Evolutionary conservation across 2,113 vertebrate genomes (phyloP).

Genomic region (Sclerurus mexicanus): DNA sequence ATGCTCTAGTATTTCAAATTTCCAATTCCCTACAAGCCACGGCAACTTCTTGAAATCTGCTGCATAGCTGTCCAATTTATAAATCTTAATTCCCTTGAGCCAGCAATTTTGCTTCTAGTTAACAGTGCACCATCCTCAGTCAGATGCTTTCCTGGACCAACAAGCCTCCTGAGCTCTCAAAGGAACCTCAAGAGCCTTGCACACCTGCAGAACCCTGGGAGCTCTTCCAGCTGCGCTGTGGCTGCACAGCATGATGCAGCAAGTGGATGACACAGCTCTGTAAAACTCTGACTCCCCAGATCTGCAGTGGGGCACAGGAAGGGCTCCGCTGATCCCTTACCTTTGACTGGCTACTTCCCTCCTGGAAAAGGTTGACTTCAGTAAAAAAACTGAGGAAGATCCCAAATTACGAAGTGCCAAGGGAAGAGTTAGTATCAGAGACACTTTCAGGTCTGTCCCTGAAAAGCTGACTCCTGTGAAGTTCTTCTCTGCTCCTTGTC

Average conservation of each 20-base stretch:
- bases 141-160: not conserved
- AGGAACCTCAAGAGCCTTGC: not conserved
- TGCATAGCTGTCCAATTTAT: not conserved
- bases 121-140: not conserved
- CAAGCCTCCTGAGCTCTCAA: not conserved
- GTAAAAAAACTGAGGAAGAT: not conserved
- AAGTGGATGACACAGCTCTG: not conserved
- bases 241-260: not conserved
- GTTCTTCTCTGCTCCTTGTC: not conserved
- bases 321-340: not conserved
- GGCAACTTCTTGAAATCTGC: not conserved
- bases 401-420: not conserved
- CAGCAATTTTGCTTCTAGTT: not conserved
- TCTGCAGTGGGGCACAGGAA: not conserved
- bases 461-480: not conserved
- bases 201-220: not conserved
- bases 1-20: not conserved
- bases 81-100: not conserved
- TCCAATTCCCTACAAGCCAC: not conserved
- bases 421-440: not conserved
- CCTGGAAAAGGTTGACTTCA: not conserved
- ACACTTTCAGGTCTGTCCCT: not conserved
- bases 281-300: not conserved
- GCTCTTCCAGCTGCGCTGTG: fast-evolving
- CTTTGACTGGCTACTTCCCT: not conserved